These are phyloP conservation scores for Papilio protenor DNA, from an alignment of 2,888 invertebrate species.

Conservation along the genomic window DNA sequence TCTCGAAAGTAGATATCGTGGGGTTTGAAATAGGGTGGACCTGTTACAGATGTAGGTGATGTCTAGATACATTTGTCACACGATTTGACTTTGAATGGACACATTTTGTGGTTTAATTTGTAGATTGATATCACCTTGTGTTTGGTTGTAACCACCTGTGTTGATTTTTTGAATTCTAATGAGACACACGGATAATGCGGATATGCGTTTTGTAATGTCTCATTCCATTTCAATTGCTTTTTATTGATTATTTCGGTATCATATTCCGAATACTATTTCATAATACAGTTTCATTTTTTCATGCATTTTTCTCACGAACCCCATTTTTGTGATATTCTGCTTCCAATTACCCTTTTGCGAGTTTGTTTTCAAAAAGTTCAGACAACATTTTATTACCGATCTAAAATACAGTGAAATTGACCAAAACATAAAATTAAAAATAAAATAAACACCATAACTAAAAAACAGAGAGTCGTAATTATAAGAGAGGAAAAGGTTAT, in stretches of 20 bases:
- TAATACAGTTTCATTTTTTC: too few relatives aligned
- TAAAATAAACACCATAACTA: not conserved
- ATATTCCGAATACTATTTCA: too few relatives aligned
- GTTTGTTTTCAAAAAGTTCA: not conserved
- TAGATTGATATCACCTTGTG: constrained; percentile 26
- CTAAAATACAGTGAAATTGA: not conserved
- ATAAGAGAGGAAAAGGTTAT: constrained; percentile 20
- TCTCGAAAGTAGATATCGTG: constrained; percentile 1
- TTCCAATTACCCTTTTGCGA: not conserved
- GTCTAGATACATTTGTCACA: constrained; percentile 39
- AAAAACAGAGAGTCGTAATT: constrained; percentile 8
- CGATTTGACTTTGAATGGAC: constrained; percentile 41
- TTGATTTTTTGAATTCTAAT: not conserved
- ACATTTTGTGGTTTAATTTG: constrained; percentile 39
- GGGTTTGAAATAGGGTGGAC: not conserved
- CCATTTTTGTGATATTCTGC: not conserved
- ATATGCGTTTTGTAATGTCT: too few relatives aligned
- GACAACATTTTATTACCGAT: not conserved
- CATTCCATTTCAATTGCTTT: too few relatives aligned
- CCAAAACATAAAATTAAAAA: not conserved
- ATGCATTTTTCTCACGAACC: too few relatives aligned
- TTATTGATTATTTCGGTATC: too few relatives aligned
- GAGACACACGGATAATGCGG: too few relatives aligned
- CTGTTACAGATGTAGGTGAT: constrained; percentile 8
- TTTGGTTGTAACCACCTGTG: constrained; percentile 27